Conservation (phyloP, 2,888 invertebrate genomes). For the Oscheius sp. region DNA sequence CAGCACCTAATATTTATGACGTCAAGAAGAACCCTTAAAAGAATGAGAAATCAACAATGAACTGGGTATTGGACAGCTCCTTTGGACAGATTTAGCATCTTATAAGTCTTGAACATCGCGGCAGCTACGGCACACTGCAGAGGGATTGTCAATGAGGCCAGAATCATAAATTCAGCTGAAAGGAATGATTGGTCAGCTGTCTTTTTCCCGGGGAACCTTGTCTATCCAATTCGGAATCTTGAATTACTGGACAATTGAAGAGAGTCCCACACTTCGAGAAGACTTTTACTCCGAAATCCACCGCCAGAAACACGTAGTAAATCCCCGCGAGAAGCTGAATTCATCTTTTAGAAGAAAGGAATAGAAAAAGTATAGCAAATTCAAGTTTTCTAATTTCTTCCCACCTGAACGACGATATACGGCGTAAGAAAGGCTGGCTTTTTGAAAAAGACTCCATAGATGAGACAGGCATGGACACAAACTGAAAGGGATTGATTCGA, state of each 20-base stretch:
- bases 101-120: neutral
- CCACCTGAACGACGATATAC: constrained; percentile 1
- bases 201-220: neutral
- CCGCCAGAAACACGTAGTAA: neutral
- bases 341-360: neutral
- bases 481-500: neutral
- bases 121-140: constrained; percentile 8
- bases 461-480: constrained; percentile 12
- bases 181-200: neutral
- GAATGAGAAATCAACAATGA: too few species aligned
- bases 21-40: too few species aligned
- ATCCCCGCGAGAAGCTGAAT: neutral
- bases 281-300: neutral
- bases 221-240: neutral
- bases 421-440: constrained; percentile 4
- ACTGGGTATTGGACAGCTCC: too few species aligned
- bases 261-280: neutral
- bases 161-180: constrained; percentile 7
- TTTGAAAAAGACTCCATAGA: constrained; percentile 6
- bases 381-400: too few species aligned
- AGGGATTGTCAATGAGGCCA: constrained; percentile 4
- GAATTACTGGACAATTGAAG: neutral
- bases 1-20: too few species aligned
- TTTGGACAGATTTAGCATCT: too few species aligned
- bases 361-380: too few species aligned